Percentiles rank a stretch among this genome's conserved stretches.
Conservation (phyloP, 1,140 invertebrate species). For the Drosophila biarmipes region DNA sequence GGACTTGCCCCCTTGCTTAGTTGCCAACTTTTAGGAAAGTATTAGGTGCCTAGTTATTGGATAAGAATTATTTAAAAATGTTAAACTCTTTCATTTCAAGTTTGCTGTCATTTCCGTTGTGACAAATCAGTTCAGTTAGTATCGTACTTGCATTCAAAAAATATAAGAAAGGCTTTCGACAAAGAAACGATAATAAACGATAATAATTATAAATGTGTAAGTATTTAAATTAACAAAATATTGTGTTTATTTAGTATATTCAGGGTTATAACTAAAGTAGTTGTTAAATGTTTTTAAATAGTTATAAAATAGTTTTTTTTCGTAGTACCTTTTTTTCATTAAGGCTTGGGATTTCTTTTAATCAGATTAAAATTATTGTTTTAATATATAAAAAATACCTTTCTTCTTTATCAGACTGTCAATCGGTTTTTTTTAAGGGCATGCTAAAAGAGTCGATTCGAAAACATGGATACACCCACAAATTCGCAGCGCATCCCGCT, state of each 20-base stretch:
- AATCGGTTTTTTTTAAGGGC: neutral
- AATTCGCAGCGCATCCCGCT: constrained; percentile 17
- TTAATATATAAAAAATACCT: neutral
- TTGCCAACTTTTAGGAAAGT: neutral
- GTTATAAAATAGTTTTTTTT: too few species aligned
- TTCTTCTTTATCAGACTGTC: neutral
- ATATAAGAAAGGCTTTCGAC: neutral
- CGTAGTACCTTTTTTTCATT: too few species aligned
- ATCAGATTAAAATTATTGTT: too few species aligned
- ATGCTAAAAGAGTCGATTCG: neutral
- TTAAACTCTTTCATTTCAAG: neutral
- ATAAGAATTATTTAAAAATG: neutral
- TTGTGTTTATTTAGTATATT: neutral
- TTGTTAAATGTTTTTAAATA: too few species aligned
- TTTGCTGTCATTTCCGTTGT: neutral
- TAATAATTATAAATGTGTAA: neutral
- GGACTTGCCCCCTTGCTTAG: neutral
- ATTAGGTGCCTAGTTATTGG: neutral
- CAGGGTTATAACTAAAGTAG: too few species aligned
- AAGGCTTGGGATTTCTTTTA: too few species aligned
- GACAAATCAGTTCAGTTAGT: constrained; percentile 36
- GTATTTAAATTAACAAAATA: neutral
- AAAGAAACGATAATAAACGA: too few species aligned
- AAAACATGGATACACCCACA: constrained; percentile 10
- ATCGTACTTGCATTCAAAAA: constrained; percentile 13